Conservation (phyloP, 2,797 vertebrate genomes). For the Oreochromis grahami region DNA sequence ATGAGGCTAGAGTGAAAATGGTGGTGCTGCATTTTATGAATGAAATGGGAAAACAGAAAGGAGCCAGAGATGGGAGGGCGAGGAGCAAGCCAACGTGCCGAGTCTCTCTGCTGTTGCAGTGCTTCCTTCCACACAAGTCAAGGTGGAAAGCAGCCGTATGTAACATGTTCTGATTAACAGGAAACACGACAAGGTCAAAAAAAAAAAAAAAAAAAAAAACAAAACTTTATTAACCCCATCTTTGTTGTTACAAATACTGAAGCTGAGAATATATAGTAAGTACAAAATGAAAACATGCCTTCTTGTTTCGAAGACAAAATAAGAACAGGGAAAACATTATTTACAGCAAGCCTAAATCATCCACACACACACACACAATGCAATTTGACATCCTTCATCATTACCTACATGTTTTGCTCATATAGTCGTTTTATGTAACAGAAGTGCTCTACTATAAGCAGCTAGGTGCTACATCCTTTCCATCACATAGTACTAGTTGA, state of each 20-base stretch:
- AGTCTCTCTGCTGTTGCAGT: background rate
- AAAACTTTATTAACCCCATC: slow-evolving; percentile 48
- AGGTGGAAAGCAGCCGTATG: background rate
- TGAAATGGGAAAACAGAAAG: slow-evolving; percentile 51
- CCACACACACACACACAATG: background rate
- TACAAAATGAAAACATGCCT: slow-evolving; percentile 41
- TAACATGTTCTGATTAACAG: background rate
- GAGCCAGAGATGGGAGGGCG: slow-evolving; percentile 9
- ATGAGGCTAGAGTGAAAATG: slow-evolving; percentile 63
- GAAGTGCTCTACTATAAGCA: background rate
- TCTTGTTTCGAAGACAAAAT: slow-evolving; percentile 15
- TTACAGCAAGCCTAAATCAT: slow-evolving; percentile 34
- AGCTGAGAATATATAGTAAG: slow-evolving; percentile 30
- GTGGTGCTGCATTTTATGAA: slow-evolving; percentile 75
- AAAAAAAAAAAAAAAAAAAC: too few relatives aligned
- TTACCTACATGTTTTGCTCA: background rate
- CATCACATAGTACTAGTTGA: background rate
- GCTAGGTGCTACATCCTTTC: background rate
- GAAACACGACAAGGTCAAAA: background rate
- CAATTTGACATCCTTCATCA: background rate
- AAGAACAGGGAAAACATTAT: slow-evolving; percentile 34
- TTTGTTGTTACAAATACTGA: slow-evolving; percentile 34
- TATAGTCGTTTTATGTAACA: background rate
- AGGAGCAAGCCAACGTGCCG: background rate
- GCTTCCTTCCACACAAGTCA: background rate